A percentile compares a stretch with the other conserved stretches of the same genome.
Evolutionary conservation across 2,797 vertebrate species (phyloP).

Genomic region (Malacoraja senta): DNA sequence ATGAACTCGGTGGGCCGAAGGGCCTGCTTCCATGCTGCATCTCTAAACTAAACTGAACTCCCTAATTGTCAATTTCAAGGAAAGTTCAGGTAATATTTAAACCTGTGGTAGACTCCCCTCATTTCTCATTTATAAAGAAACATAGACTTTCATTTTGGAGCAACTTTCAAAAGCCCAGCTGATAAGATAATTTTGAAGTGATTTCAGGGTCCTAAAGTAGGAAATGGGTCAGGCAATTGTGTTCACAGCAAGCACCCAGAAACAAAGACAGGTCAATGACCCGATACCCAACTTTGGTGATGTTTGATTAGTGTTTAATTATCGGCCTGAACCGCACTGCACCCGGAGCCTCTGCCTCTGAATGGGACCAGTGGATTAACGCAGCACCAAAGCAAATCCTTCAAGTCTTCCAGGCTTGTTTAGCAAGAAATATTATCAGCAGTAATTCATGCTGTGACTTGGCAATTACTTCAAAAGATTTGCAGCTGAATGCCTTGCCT

Average conservation of each 20-base stretch:
- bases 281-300: too few relatives aligned
- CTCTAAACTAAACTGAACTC: too few relatives aligned
- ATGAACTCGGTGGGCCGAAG: too few relatives aligned
- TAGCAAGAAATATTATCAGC: background rate
- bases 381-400: background rate
- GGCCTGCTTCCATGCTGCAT: too few relatives aligned
- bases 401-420: background rate
- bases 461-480: background rate
- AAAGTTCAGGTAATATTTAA: background rate
- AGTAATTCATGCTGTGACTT: background rate
- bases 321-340: background rate
- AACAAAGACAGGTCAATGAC: too few relatives aligned
- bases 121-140: background rate
- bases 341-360: background rate
- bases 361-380: background rate
- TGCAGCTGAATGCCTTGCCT: background rate
- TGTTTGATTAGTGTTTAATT: too few relatives aligned
- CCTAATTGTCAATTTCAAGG: background rate
- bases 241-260: too few relatives aligned
- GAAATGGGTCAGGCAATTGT: too few relatives aligned
- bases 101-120: background rate
- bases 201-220: too few relatives aligned
- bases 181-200: too few relatives aligned
- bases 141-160: background rate
- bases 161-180: too few relatives aligned